Evolutionary conservation across 2,113 vertebrate species (phyloP), one percentile per base, ranked within the genome.

Genomic region (Rhadina sibilatrix): DNA sequence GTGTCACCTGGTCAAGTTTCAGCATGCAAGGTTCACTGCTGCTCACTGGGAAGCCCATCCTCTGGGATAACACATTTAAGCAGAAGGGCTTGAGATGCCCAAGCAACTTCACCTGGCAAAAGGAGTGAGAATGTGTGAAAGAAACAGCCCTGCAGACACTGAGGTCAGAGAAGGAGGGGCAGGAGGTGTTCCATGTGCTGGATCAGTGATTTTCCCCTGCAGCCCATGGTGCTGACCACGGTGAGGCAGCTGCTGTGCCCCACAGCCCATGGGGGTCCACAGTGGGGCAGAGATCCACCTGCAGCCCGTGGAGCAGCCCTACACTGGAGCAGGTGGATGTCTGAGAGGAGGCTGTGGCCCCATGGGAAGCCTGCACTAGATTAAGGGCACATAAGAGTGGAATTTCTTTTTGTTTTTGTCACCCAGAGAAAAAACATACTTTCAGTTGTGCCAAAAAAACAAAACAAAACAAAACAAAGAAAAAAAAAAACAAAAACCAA

Each of bases 51-150:
- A 18, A 60, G 53, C 6, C 27, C 31, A 27, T 52, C 37, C 46
- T 44, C 14, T 69, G 53, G 72, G 33, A 52, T 44, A 60, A 60
- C 13, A 12, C 9, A 69, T 60, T 50, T 59, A 37, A 59, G 35
- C 44, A 21, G 44, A 5, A 11, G 8, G 3, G 3, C 25, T 10
- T 3, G 2, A 2, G 4, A 47, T 0, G 0, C 19, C 30, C 42
- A 49, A 65, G 60, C 35, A n/a, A 17, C 7, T 35, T 68, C 44
- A 31, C 44, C 61, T 31, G 53, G 37, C 27, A 12, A 59, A 77
- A 59, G 21, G 27, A 52, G 22, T 27, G 22, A 50, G 44, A 77
- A 68, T 27, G 8, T 52, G 61, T 52, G 46, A 52, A 21, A 52
- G 31, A 35, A 86, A 52, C 17, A 59, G 63, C 14, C 27, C 44